Base-by-base conservation (phyloP, 2,888 invertebrate genomes). In the Stratiomys singularior region DNA sequence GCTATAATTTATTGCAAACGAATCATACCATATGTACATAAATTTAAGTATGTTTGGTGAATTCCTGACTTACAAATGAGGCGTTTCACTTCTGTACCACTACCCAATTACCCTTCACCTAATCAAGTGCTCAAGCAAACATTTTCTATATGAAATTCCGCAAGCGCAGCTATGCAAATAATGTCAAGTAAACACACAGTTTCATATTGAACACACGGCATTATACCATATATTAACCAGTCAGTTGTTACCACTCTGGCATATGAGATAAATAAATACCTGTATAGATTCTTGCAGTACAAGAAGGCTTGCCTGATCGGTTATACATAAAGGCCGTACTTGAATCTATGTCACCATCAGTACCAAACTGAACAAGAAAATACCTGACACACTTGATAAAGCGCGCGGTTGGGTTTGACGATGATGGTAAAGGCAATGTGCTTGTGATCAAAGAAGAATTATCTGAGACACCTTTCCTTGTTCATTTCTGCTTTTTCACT, bases 161-260 rank as follows among this genome's bases (percentile, higher is more conserved):
- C 72, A 28, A 72, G 56, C 56, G 27, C 72, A 72, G 72, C 28
- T 72, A 56, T 30, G 56, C 56, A 52, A 72, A 72, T 72, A 72
- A 72, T 72, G 72, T 30, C 72, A 72, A 56, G 72, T 56, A 56
- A 72, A 56, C 56, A 72, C 56, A 67, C 63, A 21, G 28, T 63
- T 63, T 63, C 28, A 25, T 63, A 37, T 37, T 37, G 37, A 15
- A 13, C 63, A 37, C 37, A 66, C 44, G 7, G 21, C n/a, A 37
- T 18, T 44, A 28, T 66, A 5, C 30, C 66, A 66, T 66, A 66
- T 44, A 18, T 37, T 37, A 66, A n/a, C 28, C 13, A 28, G 27
- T n/a, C 63, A 63, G 28, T 52, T 52, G 18, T 4, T 18, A 52
- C 52, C 15, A 18, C n/a, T 52, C n/a, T 18, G 15, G 18, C 15